phyloP scores from a whole-genome alignment of 1,140 invertebrate genomes.

The Charaxes varanes region DNA sequence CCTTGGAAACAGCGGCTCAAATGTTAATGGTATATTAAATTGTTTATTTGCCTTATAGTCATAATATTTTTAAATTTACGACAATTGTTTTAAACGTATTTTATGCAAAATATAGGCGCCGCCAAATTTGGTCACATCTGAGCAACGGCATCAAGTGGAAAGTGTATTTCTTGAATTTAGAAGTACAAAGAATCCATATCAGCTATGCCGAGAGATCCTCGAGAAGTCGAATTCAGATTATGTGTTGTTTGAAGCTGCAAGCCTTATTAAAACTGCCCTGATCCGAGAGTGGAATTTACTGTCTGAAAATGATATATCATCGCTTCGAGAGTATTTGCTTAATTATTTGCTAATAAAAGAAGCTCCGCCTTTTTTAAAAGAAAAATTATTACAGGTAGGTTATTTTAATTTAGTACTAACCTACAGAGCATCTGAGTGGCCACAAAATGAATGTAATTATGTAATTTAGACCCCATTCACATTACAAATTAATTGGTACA shows the following conservation, averaged over 20 bases:
- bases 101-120: slow-evolving; percentile 81
- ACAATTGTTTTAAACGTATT: slow-evolving; percentile 11
- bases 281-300: slow-evolving; percentile 88
- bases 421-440: too few relatives aligned
- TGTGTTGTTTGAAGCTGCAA: slow-evolving; percentile 90
- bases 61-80: slow-evolving; percentile 5
- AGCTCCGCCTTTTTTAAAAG: slow-evolving; percentile 76
- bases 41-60: background rate
- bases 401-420: slow-evolving; percentile 22
- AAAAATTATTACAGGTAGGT: slow-evolving; percentile 83
- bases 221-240: slow-evolving; percentile 87
- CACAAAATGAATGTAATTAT: too few relatives aligned
- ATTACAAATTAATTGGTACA: too few relatives aligned
- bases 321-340: slow-evolving; percentile 86
- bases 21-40: slow-evolving; percentile 76
- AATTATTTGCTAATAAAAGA: slow-evolving; percentile 83
- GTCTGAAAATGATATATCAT: slow-evolving; percentile 78
- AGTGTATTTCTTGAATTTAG: slow-evolving; percentile 86
- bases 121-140: slow-evolving; percentile 83
- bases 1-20: slow-evolving; percentile 81
- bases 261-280: slow-evolving; percentile 87
- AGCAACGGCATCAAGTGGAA: slow-evolving; percentile 87
- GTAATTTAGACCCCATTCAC: too few relatives aligned
- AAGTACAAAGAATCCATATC: slow-evolving; percentile 88
- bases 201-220: slow-evolving; percentile 86